These are phyloP conservation scores for Bos indicus DNA, from an alignment of 2,113 vertebrate species.

Conservation along the genomic window DNA sequence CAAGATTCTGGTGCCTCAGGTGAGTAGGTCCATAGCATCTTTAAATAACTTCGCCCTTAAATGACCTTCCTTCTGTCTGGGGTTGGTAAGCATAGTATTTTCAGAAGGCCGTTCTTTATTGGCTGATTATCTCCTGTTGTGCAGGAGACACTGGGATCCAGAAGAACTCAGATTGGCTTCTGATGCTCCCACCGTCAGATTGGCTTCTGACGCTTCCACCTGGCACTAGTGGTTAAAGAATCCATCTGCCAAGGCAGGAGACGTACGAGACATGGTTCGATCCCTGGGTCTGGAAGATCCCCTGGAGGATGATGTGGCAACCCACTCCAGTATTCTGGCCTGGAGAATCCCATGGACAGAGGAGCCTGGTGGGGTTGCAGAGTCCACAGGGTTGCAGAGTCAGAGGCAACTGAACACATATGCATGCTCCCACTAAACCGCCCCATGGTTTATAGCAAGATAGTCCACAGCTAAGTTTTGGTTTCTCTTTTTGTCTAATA, in stretches of 20 bases:
- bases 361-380: background rate
- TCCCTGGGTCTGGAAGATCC: background rate
- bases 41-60: background rate
- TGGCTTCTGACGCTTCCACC: accelerated
- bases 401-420: background rate
- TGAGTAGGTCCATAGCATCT: background rate
- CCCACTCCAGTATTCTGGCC: background rate
- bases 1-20: background rate
- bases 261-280: accelerated
- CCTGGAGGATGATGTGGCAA: background rate
- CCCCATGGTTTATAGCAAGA: background rate
- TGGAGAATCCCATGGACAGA: background rate
- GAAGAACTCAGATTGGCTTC: background rate
- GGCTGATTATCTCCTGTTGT: background rate
- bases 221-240: background rate
- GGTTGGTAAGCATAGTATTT: background rate
- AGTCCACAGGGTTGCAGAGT: background rate
- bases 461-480: background rate
- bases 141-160: background rate
- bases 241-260: background rate
- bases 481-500: background rate
- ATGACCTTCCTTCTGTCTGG: background rate
- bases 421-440: background rate
- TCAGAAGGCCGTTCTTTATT: background rate
- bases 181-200: background rate